Base-by-base conservation (phyloP, 2,797 vertebrate genomes). In the Agapornis canus region DNA sequence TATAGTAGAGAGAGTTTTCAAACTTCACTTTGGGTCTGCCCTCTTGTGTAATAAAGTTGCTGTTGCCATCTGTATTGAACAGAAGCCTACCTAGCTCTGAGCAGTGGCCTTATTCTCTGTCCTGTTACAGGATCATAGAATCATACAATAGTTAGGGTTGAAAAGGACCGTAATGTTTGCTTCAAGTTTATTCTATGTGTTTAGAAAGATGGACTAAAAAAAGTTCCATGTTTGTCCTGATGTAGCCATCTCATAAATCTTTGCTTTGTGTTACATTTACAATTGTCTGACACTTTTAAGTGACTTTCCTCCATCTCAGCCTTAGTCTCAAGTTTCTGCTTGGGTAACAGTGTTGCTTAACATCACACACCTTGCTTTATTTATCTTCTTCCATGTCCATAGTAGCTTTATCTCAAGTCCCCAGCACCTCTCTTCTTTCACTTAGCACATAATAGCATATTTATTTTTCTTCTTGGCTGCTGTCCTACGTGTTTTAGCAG, bases 191-290 rank as follows among this genome's bases (percentile, higher is more conserved):
- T 45, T 79, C 14, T 29, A 2, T 19, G 22, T 42, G 61, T 75
- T 70, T 0, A 25, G 51, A 32, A 77, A 40, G 11, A 6, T 1
- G 3, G 4, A 5, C 56, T 0, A 13, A 73, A 45, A 45, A 29
- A n/a, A 21, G 76, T 54, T 43, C 25, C 2, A 2, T 35, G 10
- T 59, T 91, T 87, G 9, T 73, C n/a, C 19, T 70, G 7, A 13
- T 79, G 35, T 70, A 73, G 42, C 47, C 12, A 9, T 82, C 21
- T 45, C 89, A 56, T n/a, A 20, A 17, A 25, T 4, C 3, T 21
- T 73, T 66, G 7, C 5, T 60, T 2, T 70, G 37, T 73, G 25
- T 32, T 71, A 35, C n/a, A 20, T 5, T 71, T 73, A 40, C 6
- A 54, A n/a, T 70, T 71, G 25, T 57, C 48, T 56, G 11, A 63